A percentile compares a stretch with the other conserved stretches of the same genome.
phyloP scores from a whole-genome alignment of 2,113 vertebrate genomes.

The Spizaetus ornatus region DNA sequence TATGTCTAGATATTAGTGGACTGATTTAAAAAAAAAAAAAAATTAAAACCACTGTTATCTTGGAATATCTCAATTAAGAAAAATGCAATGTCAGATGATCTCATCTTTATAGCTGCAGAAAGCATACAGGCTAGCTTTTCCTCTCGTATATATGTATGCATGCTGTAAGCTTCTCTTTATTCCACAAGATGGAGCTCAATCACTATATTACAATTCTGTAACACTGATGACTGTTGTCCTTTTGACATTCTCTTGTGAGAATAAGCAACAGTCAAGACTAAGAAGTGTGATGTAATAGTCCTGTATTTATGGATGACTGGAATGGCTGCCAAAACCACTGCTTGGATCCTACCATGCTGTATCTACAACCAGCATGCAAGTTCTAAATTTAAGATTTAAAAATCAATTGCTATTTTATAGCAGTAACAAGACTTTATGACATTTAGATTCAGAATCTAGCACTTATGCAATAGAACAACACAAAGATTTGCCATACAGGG shows the following conservation, averaged over 20 bases:
- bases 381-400: background rate
- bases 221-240: accelerated
- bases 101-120: background rate
- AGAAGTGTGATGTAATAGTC: background rate
- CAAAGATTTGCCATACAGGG: background rate
- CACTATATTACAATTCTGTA: background rate
- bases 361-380: background rate
- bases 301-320: background rate
- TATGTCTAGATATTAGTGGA: background rate
- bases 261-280: background rate
- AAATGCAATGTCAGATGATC: accelerated
- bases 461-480: background rate
- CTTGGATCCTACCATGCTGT: background rate
- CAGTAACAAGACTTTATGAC: background rate
- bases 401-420: background rate
- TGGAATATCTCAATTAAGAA: background rate
- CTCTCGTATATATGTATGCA: accelerated
- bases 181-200: slow-evolving; percentile 54
- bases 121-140: background rate
- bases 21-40: background rate
- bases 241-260: background rate
- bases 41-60: background rate
- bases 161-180: background rate
- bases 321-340: background rate
- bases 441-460: background rate